Conservation (phyloP, 2,888 invertebrate species). For the Phortica magna region DNA sequence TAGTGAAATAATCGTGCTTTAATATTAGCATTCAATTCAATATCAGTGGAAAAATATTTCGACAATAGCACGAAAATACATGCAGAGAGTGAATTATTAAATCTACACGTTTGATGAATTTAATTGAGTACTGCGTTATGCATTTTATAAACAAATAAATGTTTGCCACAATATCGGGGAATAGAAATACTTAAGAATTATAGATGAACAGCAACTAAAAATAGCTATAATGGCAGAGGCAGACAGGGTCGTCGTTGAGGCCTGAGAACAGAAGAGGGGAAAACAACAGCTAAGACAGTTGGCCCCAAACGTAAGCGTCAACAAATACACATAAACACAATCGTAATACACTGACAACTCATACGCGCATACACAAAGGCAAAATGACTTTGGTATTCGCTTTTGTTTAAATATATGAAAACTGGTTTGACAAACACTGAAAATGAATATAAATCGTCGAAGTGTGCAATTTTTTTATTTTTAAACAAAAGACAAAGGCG, state of each 20-base stretch:
- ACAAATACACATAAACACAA: slow-evolving; percentile 30
- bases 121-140: not conserved
- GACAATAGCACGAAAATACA: too few species aligned
- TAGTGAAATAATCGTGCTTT: too few species aligned
- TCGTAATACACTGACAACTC: not conserved
- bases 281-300: slow-evolving; percentile 45
- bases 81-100: too few species aligned
- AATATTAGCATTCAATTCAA: too few species aligned
- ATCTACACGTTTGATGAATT: not conserved
- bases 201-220: slow-evolving; percentile 45
- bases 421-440: slow-evolving; percentile 10
- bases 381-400: slow-evolving; percentile 58
- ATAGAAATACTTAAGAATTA: too few species aligned
- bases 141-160: slow-evolving; percentile 21
- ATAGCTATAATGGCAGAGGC: slow-evolving; percentile 47
- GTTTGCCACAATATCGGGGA: slow-evolving; percentile 43
- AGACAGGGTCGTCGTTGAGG: slow-evolving; percentile 30
- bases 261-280: slow-evolving; percentile 25
- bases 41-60: too few species aligned
- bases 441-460: slow-evolving; percentile 5
- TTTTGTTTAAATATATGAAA: slow-evolving; percentile 39
- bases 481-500: slow-evolving; percentile 45
- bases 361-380: slow-evolving; percentile 2
- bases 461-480: slow-evolving; percentile 50
- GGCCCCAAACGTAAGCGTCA: slow-evolving; percentile 42